A percentile compares a stretch with the other conserved stretches of the same genome.
These are phyloP conservation scores for Rotaria macrura DNA, from an alignment of 2,888 invertebrate genomes.

Conservation along the genomic window DNA sequence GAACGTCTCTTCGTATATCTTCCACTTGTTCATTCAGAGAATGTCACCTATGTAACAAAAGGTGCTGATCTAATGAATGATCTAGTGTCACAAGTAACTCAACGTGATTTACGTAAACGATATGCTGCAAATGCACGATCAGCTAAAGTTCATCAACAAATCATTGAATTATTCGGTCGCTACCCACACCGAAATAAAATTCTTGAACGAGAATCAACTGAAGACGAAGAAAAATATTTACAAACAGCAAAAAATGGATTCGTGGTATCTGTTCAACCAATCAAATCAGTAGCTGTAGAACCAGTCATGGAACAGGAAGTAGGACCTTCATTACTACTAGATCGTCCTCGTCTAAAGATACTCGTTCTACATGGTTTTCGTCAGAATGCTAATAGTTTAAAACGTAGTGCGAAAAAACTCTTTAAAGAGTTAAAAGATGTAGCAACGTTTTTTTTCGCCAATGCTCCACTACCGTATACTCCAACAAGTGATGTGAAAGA, in stretches of 20 bases:
- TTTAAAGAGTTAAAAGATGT: neutral
- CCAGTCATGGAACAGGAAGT: too few relatives aligned
- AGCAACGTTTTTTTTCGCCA: neutral
- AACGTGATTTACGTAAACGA: neutral
- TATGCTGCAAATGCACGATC: constrained; percentile 6
- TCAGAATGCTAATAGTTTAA: constrained; percentile 25
- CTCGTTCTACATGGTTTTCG: constrained; percentile 25
- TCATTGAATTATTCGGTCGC: neutral
- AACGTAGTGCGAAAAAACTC: constrained; percentile 8
- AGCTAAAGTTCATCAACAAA: constrained; percentile 18
- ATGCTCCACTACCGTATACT: constrained; percentile 22
- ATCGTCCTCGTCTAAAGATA: neutral
- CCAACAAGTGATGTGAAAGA: neutral
- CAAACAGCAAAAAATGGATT: neutral
- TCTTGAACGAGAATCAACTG: neutral
- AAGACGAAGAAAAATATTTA: constrained; percentile 18
- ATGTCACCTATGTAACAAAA: neutral
- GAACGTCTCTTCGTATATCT: constrained; percentile 26
- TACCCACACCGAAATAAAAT: constrained; percentile 22
- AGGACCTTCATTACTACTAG: too few relatives aligned
- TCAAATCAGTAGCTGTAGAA: too few relatives aligned
- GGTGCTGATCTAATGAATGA: constrained; percentile 1
- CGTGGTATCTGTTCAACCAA: neutral
- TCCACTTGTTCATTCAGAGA: constrained; percentile 15
- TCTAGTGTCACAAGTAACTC: neutral